These are phyloP conservation scores for Ichneumoninae sp. DNA, from an alignment of 2,888 invertebrate genomes.

Conservation along the genomic window DNA sequence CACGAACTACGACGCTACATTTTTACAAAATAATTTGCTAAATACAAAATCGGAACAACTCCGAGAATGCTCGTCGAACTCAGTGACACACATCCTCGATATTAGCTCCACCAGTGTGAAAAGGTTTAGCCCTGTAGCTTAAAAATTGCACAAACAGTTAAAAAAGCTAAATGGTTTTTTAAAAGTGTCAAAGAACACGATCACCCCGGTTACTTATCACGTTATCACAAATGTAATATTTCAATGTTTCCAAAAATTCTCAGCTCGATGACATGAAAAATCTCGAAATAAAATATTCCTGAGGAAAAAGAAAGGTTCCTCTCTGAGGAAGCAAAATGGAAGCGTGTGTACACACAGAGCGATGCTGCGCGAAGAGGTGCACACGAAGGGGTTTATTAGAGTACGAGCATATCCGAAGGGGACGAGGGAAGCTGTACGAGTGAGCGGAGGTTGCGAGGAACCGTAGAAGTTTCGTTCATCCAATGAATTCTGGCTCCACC, in stretches of 20 bases:
- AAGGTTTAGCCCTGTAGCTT: too few relatives aligned
- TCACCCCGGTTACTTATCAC: too few relatives aligned
- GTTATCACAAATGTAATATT: too few relatives aligned
- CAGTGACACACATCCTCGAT: too few relatives aligned
- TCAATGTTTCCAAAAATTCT: neutral
- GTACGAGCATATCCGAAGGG: slow-evolving; percentile 16
- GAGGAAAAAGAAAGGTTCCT: neutral
- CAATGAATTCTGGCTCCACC: slow-evolving; percentile 75
- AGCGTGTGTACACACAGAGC: neutral
- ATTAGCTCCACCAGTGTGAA: too few relatives aligned
- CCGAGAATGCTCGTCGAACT: too few relatives aligned
- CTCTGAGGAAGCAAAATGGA: slow-evolving; percentile 22
- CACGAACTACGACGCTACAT: too few relatives aligned
- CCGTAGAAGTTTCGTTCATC: slow-evolving; percentile 49
- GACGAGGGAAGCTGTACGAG: slow-evolving; percentile 35
- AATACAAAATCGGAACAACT: too few relatives aligned
- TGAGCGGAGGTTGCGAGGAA: slow-evolving; percentile 52
- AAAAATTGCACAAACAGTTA: too few relatives aligned
- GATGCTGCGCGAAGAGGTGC: slow-evolving; percentile 3
- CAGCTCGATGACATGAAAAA: neutral
- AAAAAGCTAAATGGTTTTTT: too few relatives aligned
- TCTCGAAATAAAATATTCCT: neutral
- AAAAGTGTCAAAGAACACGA: too few relatives aligned
- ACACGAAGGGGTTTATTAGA: slow-evolving; percentile 3
- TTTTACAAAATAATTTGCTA: too few relatives aligned